Percentiles rank a stretch among this genome's conserved stretches.
Evolutionary conservation across 2,797 vertebrate species (phyloP).

Genomic region (Apogon hyalosoma): DNA sequence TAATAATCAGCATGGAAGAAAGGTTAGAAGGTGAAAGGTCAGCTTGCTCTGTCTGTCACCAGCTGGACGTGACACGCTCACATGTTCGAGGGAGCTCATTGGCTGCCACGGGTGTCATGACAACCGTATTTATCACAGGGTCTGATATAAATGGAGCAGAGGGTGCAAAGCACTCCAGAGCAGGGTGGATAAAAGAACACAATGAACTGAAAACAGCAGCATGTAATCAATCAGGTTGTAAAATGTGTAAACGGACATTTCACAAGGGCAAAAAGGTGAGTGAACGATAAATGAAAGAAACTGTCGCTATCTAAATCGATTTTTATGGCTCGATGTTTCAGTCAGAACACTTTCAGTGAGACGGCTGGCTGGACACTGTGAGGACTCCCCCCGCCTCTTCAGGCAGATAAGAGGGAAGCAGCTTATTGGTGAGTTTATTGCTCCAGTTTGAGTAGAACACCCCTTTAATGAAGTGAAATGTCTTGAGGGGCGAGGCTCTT

Average conservation of each 20-base stretch:
- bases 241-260: constrained; percentile 56
- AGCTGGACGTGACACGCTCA: constrained; percentile 25
- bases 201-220: constrained; percentile 52
- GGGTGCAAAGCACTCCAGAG: constrained; percentile 6
- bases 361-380: constrained; percentile 32
- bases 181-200: constrained; percentile 38
- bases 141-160: constrained; percentile 28
- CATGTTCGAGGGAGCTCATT: constrained; percentile 40
- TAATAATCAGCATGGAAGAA: constrained; percentile 74
- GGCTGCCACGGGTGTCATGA: constrained; percentile 54
- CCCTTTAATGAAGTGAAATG: constrained; percentile 70
- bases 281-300: constrained; percentile 54
- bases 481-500: constrained; percentile 51
- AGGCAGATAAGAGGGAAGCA: constrained; percentile 31
- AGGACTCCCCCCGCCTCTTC: constrained; percentile 7
- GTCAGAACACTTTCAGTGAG: constrained; percentile 47
- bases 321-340: constrained; percentile 54
- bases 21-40: constrained; percentile 71
- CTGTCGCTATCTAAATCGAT: constrained; percentile 53
- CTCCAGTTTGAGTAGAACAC: constrained; percentile 53
- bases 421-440: constrained; percentile 53
- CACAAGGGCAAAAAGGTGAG: constrained; percentile 63
- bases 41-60: constrained; percentile 33
- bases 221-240: constrained; percentile 58
- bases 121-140: constrained; percentile 56